A percentile compares a stretch with the other conserved stretches of the same genome.
Conservation (phyloP, 2,888 invertebrate genomes). For the Acrobasis suavella region DNA sequence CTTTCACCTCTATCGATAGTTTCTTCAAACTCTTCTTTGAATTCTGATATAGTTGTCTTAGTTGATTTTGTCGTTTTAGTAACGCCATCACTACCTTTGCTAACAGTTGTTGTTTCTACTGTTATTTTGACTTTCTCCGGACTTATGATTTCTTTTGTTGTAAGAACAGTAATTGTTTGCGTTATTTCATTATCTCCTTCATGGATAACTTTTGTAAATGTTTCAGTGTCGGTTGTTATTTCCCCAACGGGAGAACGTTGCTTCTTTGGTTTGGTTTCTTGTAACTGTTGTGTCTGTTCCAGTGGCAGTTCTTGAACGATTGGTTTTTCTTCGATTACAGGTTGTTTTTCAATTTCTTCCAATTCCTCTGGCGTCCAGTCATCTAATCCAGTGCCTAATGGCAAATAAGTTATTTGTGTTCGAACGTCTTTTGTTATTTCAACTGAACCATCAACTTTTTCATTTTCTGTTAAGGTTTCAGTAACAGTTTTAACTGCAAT, state of each 20-base stretch:
- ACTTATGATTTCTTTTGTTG: conserved; percentile 74
- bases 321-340: conserved; percentile 50
- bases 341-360: conserved; percentile 65
- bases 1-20: conserved; percentile 69
- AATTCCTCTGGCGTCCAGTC: conserved; percentile 75
- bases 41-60: conserved; percentile 77
- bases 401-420: conserved; percentile 76
- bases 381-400: conserved; percentile 69
- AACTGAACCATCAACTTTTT: conserved; percentile 64
- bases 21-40: conserved; percentile 76
- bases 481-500: conserved; percentile 74
- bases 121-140: conserved; percentile 76
- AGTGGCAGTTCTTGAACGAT: conserved; percentile 46
- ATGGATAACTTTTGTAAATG: conserved; percentile 68
- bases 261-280: conserved; percentile 57
- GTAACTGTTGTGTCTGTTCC: conserved; percentile 42
- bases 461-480: conserved; percentile 73
- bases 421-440: conserved; percentile 77
- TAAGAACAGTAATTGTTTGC: conserved; percentile 76
- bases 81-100: conserved; percentile 69
- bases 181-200: conserved; percentile 73
- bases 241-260: conserved; percentile 74
- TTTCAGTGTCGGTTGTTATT: conserved; percentile 74
- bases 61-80: conserved; percentile 78
- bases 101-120: conserved; percentile 75